Percentiles rank a stretch among this genome's conserved stretches.
Conservation (phyloP, 2,113 vertebrate species). For the Crotalus tigris region DNA sequence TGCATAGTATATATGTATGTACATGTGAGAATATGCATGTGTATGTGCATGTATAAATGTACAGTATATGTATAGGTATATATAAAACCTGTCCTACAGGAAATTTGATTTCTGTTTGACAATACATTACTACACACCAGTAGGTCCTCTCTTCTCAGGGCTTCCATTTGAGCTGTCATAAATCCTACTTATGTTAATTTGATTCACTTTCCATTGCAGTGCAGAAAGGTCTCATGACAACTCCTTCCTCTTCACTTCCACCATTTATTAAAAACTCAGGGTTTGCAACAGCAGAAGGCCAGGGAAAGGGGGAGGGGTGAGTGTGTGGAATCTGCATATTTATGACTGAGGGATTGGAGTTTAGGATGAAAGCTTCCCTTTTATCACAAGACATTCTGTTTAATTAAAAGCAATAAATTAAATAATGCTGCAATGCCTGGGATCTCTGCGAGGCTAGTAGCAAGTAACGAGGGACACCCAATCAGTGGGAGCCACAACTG, state of each 20-base stretch:
- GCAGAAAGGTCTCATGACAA: background rate
- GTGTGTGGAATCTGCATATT: background rate
- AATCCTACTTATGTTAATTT: background rate
- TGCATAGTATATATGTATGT: background rate
- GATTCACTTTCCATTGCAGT: background rate
- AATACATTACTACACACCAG: background rate
- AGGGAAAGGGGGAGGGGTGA: background rate
- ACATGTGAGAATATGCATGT: background rate
- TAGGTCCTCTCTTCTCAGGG: background rate
- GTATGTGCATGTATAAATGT: background rate
- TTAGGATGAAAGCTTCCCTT: conserved; percentile 25
- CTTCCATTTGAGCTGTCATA: background rate
- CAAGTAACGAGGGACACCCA: conserved; percentile 24
- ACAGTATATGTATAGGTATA: background rate
- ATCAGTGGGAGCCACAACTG: conserved; percentile 21
- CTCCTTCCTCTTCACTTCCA: background rate
- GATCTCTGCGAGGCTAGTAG: conserved; percentile 27
- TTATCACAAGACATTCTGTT: background rate
- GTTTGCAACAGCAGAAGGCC: background rate
- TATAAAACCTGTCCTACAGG: background rate
- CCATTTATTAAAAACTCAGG: conserved; percentile 24
- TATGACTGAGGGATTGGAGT: conserved; percentile 22
- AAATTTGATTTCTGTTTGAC: background rate
- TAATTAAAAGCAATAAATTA: conserved; percentile 21
- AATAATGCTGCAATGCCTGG: conserved; percentile 12